Evolutionary conservation across 2,113 vertebrate species (phyloP).

Genomic region (Toxotes jaculatrix): DNA sequence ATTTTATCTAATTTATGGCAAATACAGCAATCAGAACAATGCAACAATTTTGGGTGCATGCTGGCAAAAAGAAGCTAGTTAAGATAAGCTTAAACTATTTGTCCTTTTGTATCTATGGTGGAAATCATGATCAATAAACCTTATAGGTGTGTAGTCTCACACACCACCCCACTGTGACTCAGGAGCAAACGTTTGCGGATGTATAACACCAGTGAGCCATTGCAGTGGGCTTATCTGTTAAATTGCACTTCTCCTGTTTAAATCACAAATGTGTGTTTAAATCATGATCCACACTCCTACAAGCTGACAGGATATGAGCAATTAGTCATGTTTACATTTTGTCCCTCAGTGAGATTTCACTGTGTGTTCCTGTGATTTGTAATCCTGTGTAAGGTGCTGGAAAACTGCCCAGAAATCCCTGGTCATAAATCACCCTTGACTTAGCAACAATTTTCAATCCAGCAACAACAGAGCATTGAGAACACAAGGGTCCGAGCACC

Average conservation of each 20-base stretch:
- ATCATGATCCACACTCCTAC: neutral
- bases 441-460: constrained; percentile 6
- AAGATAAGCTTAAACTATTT: too few species aligned
- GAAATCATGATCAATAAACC: too few species aligned
- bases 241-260: neutral
- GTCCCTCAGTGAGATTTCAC: constrained; percentile 11
- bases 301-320: neutral
- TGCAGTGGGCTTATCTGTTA: neutral
- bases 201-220: neutral
- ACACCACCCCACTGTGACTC: too few species aligned
- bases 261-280: constrained; percentile 16
- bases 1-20: neutral
- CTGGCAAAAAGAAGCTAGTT: too few species aligned
- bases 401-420: constrained; percentile 28
- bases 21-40: too few species aligned
- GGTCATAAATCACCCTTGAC: constrained; percentile 38
- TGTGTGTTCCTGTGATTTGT: constrained; percentile 24
- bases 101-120: too few species aligned
- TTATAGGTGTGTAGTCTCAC: too few species aligned
- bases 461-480: constrained; percentile 6
- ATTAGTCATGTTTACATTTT: constrained; percentile 23
- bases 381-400: neutral
- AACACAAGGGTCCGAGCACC: neutral
- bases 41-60: too few species aligned
- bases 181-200: too few species aligned